Conservation (phyloP, 2,888 invertebrate species). For the Ennomos quercinarius region DNA sequence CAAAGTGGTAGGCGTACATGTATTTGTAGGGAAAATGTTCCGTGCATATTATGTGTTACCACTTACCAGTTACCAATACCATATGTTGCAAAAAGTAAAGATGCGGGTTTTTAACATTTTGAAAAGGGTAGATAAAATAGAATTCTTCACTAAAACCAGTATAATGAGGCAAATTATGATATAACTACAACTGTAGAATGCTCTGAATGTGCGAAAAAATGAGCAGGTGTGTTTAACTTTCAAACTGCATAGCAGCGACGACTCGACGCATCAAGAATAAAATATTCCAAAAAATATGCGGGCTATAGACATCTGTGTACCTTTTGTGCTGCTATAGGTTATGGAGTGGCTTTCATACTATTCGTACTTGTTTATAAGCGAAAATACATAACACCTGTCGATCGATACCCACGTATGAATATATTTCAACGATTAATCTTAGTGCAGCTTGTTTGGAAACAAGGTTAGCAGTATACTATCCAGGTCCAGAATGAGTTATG, state of each 20-base stretch:
- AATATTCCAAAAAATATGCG: conserved; percentile 35
- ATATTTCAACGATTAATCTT: neutral
- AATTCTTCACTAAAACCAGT: conserved; percentile 6
- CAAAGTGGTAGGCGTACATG: no score
- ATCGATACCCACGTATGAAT: neutral
- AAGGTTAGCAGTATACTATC: conserved; percentile 41
- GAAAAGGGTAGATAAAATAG: conserved; percentile 2
- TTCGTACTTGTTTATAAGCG: conserved; percentile 22
- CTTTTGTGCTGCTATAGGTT: conserved; percentile 23
- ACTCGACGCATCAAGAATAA: conserved; percentile 48
- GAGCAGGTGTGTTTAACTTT: conserved; percentile 48
- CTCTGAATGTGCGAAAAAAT: conserved; percentile 23
- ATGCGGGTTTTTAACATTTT: neutral
- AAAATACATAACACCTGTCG: conserved; percentile 35
- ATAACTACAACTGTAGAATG: conserved; percentile 16
- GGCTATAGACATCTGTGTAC: conserved; percentile 19
- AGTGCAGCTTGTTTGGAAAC: conserved; percentile 36
- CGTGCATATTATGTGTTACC: no score
- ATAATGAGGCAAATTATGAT: conserved; percentile 8
- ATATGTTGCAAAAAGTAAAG: neutral
- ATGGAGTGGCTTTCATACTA: conserved; percentile 31
- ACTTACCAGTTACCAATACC: neutral
- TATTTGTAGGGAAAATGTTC: no score
- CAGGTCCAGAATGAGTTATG: conserved; percentile 48
- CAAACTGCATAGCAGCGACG: conserved; percentile 37